Percentiles rank a stretch among this genome's conserved stretches.
These are phyloP conservation scores for Gymnarchus niloticus DNA, from an alignment of 2,113 vertebrate genomes.

Conservation along the genomic window DNA sequence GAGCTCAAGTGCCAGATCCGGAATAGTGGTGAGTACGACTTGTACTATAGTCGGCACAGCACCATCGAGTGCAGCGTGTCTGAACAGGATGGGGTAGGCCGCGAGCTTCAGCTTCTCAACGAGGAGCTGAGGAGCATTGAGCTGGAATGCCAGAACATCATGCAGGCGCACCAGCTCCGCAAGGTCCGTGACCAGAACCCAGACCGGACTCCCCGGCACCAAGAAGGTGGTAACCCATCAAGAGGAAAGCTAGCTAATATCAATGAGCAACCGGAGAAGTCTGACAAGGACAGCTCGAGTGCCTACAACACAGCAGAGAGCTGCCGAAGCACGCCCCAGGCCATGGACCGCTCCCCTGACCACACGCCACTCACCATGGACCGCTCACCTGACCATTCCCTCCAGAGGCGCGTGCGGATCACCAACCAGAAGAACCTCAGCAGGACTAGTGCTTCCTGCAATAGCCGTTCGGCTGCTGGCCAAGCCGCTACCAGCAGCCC, in stretches of 20 bases:
- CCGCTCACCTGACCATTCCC: constrained; percentile 75
- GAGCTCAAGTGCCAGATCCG: constrained; percentile 90
- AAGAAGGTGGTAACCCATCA: constrained; percentile 39
- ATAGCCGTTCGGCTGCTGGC: constrained; percentile 54
- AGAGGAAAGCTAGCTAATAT: constrained; percentile 77
- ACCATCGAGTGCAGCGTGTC: constrained; percentile 76
- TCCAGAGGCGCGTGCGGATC: constrained; percentile 75
- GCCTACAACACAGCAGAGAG: constrained; percentile 93
- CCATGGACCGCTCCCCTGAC: constrained; percentile 73
- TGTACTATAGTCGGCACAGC: constrained; percentile 86
- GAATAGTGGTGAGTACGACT: constrained; percentile 77
- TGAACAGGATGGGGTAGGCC: constrained; percentile 75
- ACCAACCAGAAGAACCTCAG: constrained; percentile 85
- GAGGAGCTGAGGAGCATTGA: constrained; percentile 91
- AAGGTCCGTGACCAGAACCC: constrained; percentile 62
- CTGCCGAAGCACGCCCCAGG: constrained; percentile 79
- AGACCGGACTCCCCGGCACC: constrained; percentile 42
- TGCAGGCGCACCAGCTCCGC: constrained; percentile 82
- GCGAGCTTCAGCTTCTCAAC: constrained; percentile 85
- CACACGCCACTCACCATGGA: constrained; percentile 75
- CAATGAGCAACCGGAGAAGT: constrained; percentile 77
- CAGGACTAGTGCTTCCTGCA: constrained; percentile 56
- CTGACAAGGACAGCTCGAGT: constrained; percentile 89
- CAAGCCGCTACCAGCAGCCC: constrained; percentile 62
- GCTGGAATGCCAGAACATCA: constrained; percentile 90